Evolutionary conservation across 2,797 vertebrate species (phyloP), one percentile per base, ranked within the genome.

Genomic region (Coregonus suidteri): DNA sequence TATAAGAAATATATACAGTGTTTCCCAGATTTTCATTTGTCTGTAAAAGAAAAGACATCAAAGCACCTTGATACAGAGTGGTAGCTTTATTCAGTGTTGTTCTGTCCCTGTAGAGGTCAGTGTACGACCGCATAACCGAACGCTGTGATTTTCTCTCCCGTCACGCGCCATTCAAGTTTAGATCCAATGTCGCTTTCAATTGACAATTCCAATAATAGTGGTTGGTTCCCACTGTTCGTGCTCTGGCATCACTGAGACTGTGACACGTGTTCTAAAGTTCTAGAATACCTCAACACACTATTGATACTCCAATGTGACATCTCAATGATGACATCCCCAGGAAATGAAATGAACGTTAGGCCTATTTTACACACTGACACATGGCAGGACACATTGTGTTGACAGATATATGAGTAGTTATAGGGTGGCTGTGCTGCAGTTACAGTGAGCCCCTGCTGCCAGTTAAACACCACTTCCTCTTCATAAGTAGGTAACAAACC

Each of bases 321-420:
- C 65, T 74, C 56, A 41, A 75, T 77, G 73, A 81, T 82, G 75
- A 84, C 76, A 71, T 74, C 64, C 73, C 73, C 68, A 76, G 69
- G 69, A 4, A 34, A 34, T 34, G 2, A 16, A 30, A 67, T 81
- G 11, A 47, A 47, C 41, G 9, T 47, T 47, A 47, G 41, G 9
- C 41, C 41, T 47, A 3, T 47, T 3, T 47, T 67, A 79, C 74
- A 78, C 77, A 77, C 69, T 76, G 2, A 16, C 37, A 80, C 71
- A 35, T 35, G 59, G 73, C 82, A 1, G 25, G 74, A 75, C 79
- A 77, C 76, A 64, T 53, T 35, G 77, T 82, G 83, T 41, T 85
- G 86, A 91, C 89, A 88, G 90, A 87, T 84, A 85, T 88, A 89
- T 81, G 78, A 67, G 81, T 68, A 71, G 31, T 69, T 78, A 37